Evolutionary conservation across 1,140 invertebrate genomes (phyloP), one percentile per base, ranked within the genome.

Genomic region (Cecropterus lyciades): DNA sequence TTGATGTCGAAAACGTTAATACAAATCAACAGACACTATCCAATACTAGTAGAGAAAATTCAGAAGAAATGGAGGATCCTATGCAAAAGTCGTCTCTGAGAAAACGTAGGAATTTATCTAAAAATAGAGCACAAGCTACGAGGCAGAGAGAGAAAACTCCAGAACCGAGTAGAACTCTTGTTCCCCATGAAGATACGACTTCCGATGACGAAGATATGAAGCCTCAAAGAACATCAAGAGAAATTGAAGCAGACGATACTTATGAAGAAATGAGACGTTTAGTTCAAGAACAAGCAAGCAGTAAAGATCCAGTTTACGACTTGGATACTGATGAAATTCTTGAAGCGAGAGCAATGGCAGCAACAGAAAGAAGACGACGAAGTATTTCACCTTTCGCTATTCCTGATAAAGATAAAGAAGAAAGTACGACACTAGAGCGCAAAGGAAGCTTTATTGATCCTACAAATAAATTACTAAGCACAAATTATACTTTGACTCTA

Each of bases 111-210:
- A 93, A 91, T 67, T 85, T 93, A 27, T 93, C 93, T 0, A 94
- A 93, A 77, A 93, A 92, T 48, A 82, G 84, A 86, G 89, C 75
- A 63, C 89, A 82, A 70, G 76, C 75, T 57, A 82, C 85, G n/a
- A 87, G 82, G 46, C 92, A 92, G 45, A 87, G 94, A 62, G 94
- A 94, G 71, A 93, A 94, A 70, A 94, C 94, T n/a, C 94, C 94
- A 24, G 92, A 93, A 75, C 91, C 93, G 3, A 80, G 89, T 49
- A 82, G 85, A 72, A 73, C 77, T 59, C 68, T 67, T 55, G 65
- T 85, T 10, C 80, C 89, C 42, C 82, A 89, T 33, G 89, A 92
- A 82, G 92, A 93, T 57, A 92, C 85, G 49, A 92, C 92, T 24
- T 89, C 87, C 11, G 92, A 93, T 49, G 92, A 93, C 67, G 92